Conservation (phyloP, 2,113 vertebrate genomes). For the Recurvirostra avosetta region DNA sequence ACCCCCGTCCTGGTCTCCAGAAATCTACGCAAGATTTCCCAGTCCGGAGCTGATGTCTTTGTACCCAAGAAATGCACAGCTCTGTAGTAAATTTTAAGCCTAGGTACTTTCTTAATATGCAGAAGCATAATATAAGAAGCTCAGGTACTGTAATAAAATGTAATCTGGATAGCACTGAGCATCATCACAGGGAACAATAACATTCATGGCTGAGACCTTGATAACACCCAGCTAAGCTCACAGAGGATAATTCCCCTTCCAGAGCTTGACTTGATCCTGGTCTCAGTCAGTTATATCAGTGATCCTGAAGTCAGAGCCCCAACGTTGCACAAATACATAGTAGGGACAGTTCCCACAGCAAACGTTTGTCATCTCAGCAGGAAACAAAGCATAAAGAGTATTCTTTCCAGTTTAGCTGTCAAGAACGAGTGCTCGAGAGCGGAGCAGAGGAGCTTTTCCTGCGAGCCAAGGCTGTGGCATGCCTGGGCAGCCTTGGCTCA, state of each 20-base stretch:
- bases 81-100: background rate
- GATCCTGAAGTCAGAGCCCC: background rate
- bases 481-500: background rate
- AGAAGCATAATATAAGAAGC: background rate
- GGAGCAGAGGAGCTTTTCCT: background rate
- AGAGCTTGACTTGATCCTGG: background rate
- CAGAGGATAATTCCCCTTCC: background rate
- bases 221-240: background rate
- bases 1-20: background rate
- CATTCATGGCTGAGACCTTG: background rate
- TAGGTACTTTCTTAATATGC: background rate
- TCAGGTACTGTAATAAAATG: background rate
- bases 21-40: background rate
- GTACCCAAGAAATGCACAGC: background rate
- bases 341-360: background rate
- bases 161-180: background rate
- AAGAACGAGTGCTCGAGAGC: background rate
- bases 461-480: background rate
- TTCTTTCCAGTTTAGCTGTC: background rate
- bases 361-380: background rate
- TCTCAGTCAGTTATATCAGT: background rate
- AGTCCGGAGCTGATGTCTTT: background rate
- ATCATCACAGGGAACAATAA: background rate
- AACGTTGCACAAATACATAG: background rate
- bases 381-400: background rate